A percentile compares a stretch with the other conserved stretches of the same genome.
phyloP scores from a whole-genome alignment of 2,888 invertebrate species.

The Diachrysia chrysitis region DNA sequence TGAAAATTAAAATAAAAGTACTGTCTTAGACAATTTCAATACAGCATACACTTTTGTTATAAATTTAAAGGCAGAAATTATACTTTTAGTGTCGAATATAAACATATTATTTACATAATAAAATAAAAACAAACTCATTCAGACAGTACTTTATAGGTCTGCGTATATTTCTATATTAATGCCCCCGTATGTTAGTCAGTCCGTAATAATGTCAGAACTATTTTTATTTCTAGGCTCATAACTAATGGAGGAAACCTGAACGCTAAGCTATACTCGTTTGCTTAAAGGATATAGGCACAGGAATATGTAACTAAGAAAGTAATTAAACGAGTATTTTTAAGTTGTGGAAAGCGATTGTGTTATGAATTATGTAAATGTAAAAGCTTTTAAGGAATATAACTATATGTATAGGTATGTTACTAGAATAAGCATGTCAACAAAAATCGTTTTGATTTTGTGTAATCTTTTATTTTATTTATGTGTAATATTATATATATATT shows the following conservation, averaged over 20 bases:
- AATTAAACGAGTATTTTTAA: constrained; percentile 2
- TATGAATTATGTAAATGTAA: no score
- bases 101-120: not conserved
- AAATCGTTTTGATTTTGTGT: no score
- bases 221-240: constrained; percentile 41
- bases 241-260: constrained; percentile 27
- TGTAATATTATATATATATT: no score
- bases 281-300: constrained; percentile 24
- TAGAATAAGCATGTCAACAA: no score
- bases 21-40: no score
- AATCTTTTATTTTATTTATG: no score
- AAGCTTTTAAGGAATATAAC: no score
- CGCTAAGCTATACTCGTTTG: constrained; percentile 31
- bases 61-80: not conserved
- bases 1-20: no score
- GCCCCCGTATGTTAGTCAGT: constrained; percentile 13
- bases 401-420: no score
- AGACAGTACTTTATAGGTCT: constrained; percentile 29
- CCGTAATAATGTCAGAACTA: constrained; percentile 45
- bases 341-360: not conserved
- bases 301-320: constrained; percentile 29
- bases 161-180: constrained; percentile 46
- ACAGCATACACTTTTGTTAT: no score
- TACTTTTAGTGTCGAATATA: not conserved
- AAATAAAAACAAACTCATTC: not conserved